Base-by-base conservation (phyloP, 2,888 invertebrate genomes). In the Philhelius pedissequus region DNA sequence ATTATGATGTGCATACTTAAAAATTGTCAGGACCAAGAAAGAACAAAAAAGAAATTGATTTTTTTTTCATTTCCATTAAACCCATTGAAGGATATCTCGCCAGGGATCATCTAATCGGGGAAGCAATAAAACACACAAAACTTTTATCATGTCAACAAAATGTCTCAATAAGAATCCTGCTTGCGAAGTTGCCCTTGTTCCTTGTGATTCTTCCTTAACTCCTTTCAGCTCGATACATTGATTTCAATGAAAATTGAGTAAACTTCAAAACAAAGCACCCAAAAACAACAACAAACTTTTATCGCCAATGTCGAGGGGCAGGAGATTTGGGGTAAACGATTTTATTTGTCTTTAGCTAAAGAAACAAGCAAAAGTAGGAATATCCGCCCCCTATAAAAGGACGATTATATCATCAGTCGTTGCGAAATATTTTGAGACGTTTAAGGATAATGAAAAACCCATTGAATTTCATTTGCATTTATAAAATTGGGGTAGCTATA, bases 391-490 rank as follows among this genome's bases (percentile, higher is more conserved):
- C 20, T 4, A 35, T 18, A 22, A 43, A 38, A 60, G 48, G 48
- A 38, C 60, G 75, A 80, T 80, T 84, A 76, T 70, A 70, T 68
- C 80, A 68, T 75, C 75, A 54, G 60, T 66, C 66, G 40, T 40
- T 75, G 64, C 30, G 25, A 48, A 64, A 77, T 40, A 35, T 70
- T 66, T 58, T 18, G 48, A 38, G 27, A 62, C 80, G 70, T 80
- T 84, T 71, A 71, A 54, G 80, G 84, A 75, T 84, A 84, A 84
- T 84, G 76, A 84, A 80, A 80, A 80, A 75, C 71, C 75, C 45
- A 84, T 84, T 71, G 80, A 84, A 84, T 84, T 76, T 68, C 64
- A 84, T 84, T 80, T 84, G 60, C 80, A 84, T 76, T 70, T 60
- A 45, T 56, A 52, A 64, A 75, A 70, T 50, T 45, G 40, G 56